phyloP scores from a whole-genome alignment of 1,140 invertebrate genomes.

The Drosophila ambigua region DNA sequence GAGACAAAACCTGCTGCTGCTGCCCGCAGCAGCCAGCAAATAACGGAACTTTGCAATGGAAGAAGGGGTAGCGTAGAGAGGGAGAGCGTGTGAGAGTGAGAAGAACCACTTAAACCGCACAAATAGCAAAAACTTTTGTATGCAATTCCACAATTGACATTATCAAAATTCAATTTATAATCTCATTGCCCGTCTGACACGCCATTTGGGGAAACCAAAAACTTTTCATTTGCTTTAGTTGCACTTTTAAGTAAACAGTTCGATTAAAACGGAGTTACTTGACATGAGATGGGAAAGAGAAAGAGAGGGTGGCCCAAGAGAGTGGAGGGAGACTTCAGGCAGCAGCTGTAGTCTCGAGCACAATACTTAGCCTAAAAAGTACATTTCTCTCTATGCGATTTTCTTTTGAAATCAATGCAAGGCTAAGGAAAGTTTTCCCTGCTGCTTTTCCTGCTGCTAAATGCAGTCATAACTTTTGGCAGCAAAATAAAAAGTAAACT shows the following conservation, averaged over 20 bases:
- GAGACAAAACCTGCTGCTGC: conserved; percentile 12
- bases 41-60: not conserved
- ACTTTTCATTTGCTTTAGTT: conserved; percentile 80
- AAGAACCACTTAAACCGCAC: conserved; percentile 56
- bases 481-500: conserved; percentile 64
- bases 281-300: conserved; percentile 21
- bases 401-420: conserved; percentile 77
- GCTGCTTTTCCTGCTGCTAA: conserved; percentile 70
- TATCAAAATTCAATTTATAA: conserved; percentile 82
- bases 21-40: not conserved
- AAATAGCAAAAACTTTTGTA: conserved; percentile 57
- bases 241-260: conserved; percentile 81
- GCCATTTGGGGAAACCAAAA: conserved; percentile 48
- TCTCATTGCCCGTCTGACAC: conserved; percentile 55
- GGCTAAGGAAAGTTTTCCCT: conserved; percentile 65
- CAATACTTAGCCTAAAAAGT: conserved; percentile 71
- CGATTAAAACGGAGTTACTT: conserved; percentile 71
- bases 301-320: not conserved
- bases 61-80: not conserved
- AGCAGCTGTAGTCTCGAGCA: conserved; percentile 27
- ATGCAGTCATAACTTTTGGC: conserved; percentile 82
- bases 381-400: conserved; percentile 48
- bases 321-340: not conserved
- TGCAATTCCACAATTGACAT: conserved; percentile 67
- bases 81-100: not conserved